phyloP scores from a whole-genome alignment of 2,113 vertebrate species.

The Gallinago media region DNA sequence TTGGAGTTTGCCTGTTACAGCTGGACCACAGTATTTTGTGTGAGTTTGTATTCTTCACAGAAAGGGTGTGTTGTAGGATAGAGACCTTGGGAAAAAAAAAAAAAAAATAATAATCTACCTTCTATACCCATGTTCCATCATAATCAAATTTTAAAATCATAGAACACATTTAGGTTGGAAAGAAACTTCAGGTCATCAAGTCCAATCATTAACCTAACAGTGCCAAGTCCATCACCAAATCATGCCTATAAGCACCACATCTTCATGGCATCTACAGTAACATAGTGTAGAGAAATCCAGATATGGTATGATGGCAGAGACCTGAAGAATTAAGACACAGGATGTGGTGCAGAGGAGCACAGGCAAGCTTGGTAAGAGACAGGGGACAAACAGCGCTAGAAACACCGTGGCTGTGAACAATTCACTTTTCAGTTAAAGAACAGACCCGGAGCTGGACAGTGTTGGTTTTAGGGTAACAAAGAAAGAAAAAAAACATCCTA shows the following conservation, averaged over 20 bases:
- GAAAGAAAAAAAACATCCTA: not conserved
- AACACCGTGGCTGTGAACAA: accelerated
- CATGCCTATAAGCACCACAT: not conserved
- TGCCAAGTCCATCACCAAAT: not conserved
- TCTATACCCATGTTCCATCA: accelerated
- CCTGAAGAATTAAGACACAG: not conserved
- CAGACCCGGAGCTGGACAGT: not conserved
- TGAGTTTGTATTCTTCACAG: not conserved
- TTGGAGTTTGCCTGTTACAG: not conserved
- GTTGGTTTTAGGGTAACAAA: not conserved
- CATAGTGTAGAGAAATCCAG: not conserved
- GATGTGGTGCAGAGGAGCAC: accelerated
- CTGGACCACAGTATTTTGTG: not conserved
- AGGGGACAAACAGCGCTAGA: not conserved
- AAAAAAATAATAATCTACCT: not conserved
- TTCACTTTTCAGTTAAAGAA: not conserved
- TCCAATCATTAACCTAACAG: not conserved
- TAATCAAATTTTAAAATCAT: not conserved
- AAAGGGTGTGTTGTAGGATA: not conserved
- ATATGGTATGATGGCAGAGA: not conserved
- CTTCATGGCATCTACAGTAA: not conserved
- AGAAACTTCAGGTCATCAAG: not conserved
- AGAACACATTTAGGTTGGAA: not conserved
- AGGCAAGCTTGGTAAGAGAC: not conserved
- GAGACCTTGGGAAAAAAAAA: not conserved